phyloP scores from a whole-genome alignment of 2,797 vertebrate species.

The Streptopelia turtur region DNA sequence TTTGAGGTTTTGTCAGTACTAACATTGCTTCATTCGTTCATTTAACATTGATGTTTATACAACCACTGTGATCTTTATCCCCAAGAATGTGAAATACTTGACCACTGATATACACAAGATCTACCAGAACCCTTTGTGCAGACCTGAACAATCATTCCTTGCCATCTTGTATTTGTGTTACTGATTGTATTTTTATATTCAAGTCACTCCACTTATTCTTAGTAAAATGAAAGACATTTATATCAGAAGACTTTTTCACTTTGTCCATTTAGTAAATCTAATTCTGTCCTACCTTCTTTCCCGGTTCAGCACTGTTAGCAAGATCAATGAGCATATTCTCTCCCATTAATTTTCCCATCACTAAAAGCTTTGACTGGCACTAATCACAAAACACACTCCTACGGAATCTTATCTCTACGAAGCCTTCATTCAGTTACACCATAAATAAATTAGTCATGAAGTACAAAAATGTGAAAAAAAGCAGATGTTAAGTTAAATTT shows the following conservation, averaged over 20 bases:
- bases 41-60: background rate
- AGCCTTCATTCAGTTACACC: background rate
- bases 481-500: background rate
- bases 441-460: background rate
- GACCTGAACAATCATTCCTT: background rate
- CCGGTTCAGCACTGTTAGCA: background rate
- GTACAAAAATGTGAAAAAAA: background rate
- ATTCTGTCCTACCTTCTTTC: background rate
- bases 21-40: background rate
- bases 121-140: background rate
- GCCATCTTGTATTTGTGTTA: background rate
- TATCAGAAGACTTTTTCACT: background rate
- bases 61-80: background rate
- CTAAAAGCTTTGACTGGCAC: background rate
- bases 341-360: background rate
- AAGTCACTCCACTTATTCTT: background rate
- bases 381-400: background rate
- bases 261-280: background rate
- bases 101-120: background rate
- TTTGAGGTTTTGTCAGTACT: background rate
- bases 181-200: background rate
- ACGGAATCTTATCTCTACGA: background rate
- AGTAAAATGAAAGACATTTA: background rate
- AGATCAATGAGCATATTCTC: background rate
- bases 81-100: background rate